Conservation (phyloP, 2,113 vertebrate genomes). For the Cyprinodon brontotheroides region DNA sequence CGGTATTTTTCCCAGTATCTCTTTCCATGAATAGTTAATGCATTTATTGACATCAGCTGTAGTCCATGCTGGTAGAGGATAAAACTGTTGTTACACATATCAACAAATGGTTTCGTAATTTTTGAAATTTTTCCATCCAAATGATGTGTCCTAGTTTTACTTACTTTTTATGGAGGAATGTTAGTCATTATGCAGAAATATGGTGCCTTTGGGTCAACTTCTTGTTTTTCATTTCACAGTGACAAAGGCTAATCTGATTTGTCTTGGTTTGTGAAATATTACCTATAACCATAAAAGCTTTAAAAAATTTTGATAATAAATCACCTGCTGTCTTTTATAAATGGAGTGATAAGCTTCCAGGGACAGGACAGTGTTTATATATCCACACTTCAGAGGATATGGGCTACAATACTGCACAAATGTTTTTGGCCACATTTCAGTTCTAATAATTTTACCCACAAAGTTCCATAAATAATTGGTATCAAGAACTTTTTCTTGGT, state of each 20-base stretch:
- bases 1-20: not conserved
- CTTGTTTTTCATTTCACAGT: not conserved
- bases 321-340: not conserved
- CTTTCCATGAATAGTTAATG: not conserved
- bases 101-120: not conserved
- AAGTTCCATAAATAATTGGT: too few relatives aligned
- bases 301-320: not conserved
- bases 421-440: too few relatives aligned
- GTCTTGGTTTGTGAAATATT: not conserved
- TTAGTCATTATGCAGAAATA: not conserved
- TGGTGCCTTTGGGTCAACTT: not conserved
- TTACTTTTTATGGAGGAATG: too few relatives aligned
- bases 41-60: not conserved
- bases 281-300: not conserved
- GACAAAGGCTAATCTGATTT: not conserved
- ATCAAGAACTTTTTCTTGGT: too few relatives aligned
- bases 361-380: not conserved
- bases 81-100: not conserved
- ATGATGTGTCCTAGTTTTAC: not conserved
- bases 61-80: not conserved
- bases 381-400: not conserved
- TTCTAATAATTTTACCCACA: too few relatives aligned
- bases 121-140: not conserved
- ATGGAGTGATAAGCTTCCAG: not conserved
- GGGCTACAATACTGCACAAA: too few relatives aligned